Conservation (phyloP, 1,140 invertebrate species). For the Brachionus sp. region DNA sequence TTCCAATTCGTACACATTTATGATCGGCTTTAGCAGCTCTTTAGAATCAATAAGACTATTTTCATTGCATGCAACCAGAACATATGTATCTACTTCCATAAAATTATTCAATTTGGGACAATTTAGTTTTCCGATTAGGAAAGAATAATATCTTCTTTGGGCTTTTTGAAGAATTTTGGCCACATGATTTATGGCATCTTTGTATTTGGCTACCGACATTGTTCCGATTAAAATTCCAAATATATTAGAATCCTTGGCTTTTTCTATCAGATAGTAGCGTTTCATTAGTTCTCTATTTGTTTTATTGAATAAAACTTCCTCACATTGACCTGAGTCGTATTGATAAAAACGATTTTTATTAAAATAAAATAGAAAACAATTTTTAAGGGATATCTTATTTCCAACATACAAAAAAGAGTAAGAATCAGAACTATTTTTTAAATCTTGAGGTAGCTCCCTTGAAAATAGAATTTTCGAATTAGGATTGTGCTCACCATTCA, state of each 20-base stretch:
- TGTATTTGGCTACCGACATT: slow-evolving; percentile 74
- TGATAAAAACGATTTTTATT: slow-evolving; percentile 34
- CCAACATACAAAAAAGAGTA: slow-evolving; percentile 39
- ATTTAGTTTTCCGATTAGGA: slow-evolving; percentile 86
- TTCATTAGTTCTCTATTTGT: slow-evolving; percentile 65
- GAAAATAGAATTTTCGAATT: background rate
- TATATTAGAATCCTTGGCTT: slow-evolving; percentile 77
- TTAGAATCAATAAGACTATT: slow-evolving; percentile 74
- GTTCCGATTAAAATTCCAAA: slow-evolving; percentile 85
- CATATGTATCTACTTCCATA: slow-evolving; percentile 83
- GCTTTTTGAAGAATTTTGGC: slow-evolving; percentile 70
- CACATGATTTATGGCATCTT: slow-evolving; percentile 71
- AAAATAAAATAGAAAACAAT: slow-evolving; percentile 36
- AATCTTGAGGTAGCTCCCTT: background rate
- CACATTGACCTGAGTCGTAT: slow-evolving; percentile 46
- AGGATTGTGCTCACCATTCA: background rate
- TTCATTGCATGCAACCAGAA: slow-evolving; percentile 82
- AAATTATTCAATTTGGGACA: slow-evolving; percentile 88
- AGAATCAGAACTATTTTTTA: slow-evolving; percentile 10
- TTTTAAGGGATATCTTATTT: background rate
- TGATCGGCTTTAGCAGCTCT: slow-evolving; percentile 81
- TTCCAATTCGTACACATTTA: slow-evolving; percentile 88
- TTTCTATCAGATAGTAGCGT: slow-evolving; percentile 77
- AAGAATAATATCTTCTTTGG: slow-evolving; percentile 80
- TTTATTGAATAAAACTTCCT: background rate